Conservation (phyloP, 2,113 vertebrate genomes). For the Mobula birostris region DNA sequence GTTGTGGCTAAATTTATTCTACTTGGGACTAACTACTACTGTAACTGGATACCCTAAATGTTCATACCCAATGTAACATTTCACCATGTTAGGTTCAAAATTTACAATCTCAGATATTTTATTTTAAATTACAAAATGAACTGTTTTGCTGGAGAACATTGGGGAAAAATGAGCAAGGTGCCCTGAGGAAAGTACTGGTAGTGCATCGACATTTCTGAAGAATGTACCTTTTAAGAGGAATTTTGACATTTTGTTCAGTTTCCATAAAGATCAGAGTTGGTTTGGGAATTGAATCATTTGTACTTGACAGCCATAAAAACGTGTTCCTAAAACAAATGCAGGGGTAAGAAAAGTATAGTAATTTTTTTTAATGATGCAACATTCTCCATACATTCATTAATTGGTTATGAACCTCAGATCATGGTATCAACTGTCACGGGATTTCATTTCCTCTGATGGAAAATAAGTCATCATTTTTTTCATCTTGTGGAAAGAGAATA, state of each 20-base stretch:
- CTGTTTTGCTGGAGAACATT: not conserved
- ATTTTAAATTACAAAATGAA: not conserved
- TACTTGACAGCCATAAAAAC: not conserved
- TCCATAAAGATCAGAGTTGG: constrained; percentile 5
- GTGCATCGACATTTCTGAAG: not conserved
- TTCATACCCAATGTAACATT: not conserved
- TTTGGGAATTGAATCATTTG: not conserved
- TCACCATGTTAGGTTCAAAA: not conserved
- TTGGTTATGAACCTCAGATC: not conserved
- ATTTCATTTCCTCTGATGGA: not conserved
- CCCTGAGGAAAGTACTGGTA: not conserved
- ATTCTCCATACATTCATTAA: not conserved
- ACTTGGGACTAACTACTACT: not conserved
- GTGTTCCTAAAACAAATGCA: not conserved
- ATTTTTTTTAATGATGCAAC: constrained; percentile 8
- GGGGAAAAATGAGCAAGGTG: not conserved
- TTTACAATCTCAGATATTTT: not conserved
- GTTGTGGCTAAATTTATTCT: not conserved
- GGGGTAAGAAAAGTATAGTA: not conserved
- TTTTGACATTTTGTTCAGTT: constrained; percentile 3
- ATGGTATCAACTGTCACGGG: not conserved
- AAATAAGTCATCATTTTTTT: constrained; percentile 4
- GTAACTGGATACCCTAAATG: not conserved
- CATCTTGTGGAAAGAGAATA: not conserved
- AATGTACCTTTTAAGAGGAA: constrained; percentile 9